Base-by-base conservation (phyloP, 2,888 invertebrate species). In the Calameuta filiformis region DNA sequence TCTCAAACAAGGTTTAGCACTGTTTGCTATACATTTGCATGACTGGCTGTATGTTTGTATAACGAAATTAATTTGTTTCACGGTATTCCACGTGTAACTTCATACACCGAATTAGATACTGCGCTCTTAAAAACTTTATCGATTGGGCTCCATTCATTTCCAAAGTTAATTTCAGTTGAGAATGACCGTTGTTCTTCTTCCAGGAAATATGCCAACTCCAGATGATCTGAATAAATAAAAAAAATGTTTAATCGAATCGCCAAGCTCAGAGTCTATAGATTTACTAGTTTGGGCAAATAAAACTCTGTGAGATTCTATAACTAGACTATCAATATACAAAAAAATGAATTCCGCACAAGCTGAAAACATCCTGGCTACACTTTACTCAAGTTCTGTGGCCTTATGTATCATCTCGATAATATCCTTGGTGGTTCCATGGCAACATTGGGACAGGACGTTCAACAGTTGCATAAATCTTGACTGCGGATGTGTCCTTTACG, bases 401-500 rank as follows among this genome's bases (percentile, higher is more conserved):
- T 78, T 86, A 3, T 90, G 89, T 3, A 73, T 85, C 33, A 83
- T 83, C 12, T 91, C 90, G 4, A 80, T 88, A 68, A 80, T 86
- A 15, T 89, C 85, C 12, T 77, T 91, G 71, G 86, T 85, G 4
- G 81, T 89, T 9, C 85, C 86, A 6, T 92, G 92, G 92, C 89
- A 90, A 76, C 87, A 92, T 83, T 92, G 92, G 92, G 81, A 87
- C 23, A 82, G 87, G 83, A 90, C 90, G 6, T 83, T 92, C 76
- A 87, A 92, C 81, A 83, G 84, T 12, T 92, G 92, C 80, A 83
- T 90, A 12, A 84, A 87, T 76, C 75, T 90, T 31, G 85, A 92
- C 75, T 92, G 92, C 81, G 91, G 91, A 30, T 92, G 92, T 80
- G 89, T 92, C 78, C 85, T 92, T 6, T 92, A 91, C 79, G 88